Evolutionary conservation across 2,888 invertebrate species (phyloP).

Genomic region (Andrena haemorrhoa): DNA sequence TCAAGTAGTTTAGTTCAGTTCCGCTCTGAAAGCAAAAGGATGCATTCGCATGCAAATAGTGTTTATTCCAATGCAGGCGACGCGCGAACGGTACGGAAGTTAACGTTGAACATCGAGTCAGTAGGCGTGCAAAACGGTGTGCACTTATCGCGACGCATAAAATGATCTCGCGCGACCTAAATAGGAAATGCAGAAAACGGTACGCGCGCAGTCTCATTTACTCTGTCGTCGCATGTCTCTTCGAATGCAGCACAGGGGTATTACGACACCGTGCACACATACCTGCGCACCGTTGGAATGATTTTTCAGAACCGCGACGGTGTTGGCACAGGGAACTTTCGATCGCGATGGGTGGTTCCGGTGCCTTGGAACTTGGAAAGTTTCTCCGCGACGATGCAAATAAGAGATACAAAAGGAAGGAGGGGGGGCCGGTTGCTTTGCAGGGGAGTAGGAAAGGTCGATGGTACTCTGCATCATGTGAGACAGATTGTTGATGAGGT

Average conservation of each 20-base stretch:
- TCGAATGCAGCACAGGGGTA: conserved; percentile 16
- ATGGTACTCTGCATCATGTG: conserved; percentile 45
- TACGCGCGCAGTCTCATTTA: conserved; percentile 61
- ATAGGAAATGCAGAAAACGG: conserved; percentile 59
- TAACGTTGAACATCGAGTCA: background rate
- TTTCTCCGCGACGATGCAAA: conserved; percentile 61
- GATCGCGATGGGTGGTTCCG: conserved; percentile 64
- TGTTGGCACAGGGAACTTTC: conserved; percentile 62
- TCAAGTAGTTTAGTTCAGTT: background rate
- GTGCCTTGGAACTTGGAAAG: conserved; percentile 58
- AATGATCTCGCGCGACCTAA: conserved; percentile 50
- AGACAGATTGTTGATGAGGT: conserved; percentile 61
- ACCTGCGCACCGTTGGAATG: conserved; percentile 8
- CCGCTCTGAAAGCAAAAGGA: background rate
- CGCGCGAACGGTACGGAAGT: conserved; percentile 26
- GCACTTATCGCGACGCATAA: conserved; percentile 48
- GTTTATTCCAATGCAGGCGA: conserved; percentile 14
- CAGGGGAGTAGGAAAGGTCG: conserved; percentile 32
- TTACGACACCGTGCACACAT: conserved; percentile 54
- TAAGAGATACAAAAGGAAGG: conserved; percentile 40
- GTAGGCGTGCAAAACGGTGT: background rate
- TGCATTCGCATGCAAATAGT: background rate
- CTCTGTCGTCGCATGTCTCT: conserved; percentile 36
- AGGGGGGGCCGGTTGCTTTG: conserved; percentile 25
- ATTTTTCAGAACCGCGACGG: conserved; percentile 53